These are phyloP conservation scores for Tringa solitaria DNA, from an alignment of 2,113 vertebrate genomes.

Conservation along the genomic window DNA sequence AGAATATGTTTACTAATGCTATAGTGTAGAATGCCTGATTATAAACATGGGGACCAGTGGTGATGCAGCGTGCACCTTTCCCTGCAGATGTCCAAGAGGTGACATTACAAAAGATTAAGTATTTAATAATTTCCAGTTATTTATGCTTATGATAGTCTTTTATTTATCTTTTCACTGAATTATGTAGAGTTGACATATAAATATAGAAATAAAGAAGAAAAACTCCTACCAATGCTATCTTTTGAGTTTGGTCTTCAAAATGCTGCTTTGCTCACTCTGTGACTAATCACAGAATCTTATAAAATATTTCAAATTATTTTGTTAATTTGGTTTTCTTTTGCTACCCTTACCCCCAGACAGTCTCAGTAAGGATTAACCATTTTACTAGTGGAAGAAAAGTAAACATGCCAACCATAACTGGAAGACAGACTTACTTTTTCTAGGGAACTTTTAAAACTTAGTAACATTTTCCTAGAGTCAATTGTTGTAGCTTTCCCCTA, in stretches of 20 bases:
- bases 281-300: background rate
- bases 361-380: background rate
- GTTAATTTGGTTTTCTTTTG: background rate
- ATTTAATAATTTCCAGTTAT: background rate
- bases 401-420: background rate
- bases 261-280: background rate
- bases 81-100: background rate
- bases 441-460: background rate
- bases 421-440: background rate
- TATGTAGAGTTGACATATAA: background rate
- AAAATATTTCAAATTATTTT: background rate
- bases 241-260: background rate
- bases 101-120: background rate
- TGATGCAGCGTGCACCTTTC: background rate
- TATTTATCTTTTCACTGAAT: background rate
- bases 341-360: background rate
- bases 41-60: background rate
- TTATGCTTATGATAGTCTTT: background rate
- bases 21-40: background rate
- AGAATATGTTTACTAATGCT: background rate
- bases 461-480: background rate
- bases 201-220: background rate
- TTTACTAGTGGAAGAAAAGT: background rate
- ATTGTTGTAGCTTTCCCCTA: accelerated
- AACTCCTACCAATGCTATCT: background rate